A percentile compares a stretch with the other conserved stretches of the same genome.
These are phyloP conservation scores for Mizuhopecten yessoensis DNA, from an alignment of 1,140 invertebrate species.

Conservation along the genomic window DNA sequence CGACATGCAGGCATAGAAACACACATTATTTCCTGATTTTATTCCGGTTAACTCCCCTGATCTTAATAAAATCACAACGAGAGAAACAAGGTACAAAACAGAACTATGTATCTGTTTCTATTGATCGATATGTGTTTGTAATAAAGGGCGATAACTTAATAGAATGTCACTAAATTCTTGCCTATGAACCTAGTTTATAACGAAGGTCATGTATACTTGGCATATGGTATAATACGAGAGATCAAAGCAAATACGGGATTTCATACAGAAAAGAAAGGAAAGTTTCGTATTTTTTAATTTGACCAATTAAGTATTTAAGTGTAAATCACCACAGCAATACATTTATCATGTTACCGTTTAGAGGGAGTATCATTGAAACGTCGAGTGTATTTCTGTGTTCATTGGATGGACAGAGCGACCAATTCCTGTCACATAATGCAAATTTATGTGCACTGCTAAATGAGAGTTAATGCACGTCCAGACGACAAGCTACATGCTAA, in stretches of 20 bases:
- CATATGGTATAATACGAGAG: not conserved
- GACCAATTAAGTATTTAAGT: conserved; percentile 35
- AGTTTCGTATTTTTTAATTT: conserved; percentile 24
- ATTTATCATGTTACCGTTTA: not conserved
- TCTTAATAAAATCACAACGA: not conserved
- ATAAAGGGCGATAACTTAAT: not conserved
- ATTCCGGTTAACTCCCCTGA: not conserved
- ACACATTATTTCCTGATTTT: not conserved
- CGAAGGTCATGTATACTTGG: not conserved
- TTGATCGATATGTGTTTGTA: not conserved
- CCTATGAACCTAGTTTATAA: not conserved
- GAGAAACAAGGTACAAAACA: not conserved
- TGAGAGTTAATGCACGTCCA: conserved; percentile 7
- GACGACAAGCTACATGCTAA: not conserved
- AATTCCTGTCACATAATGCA: not conserved
- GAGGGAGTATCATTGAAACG: not conserved
- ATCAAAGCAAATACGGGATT: not conserved
- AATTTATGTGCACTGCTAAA: conserved; percentile 12
- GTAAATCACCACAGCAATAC: not conserved
- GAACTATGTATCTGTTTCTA: not conserved
- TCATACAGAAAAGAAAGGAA: not conserved
- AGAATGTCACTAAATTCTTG: not conserved
- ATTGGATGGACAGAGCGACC: not conserved
- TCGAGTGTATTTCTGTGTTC: not conserved
- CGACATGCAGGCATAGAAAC: not conserved